A percentile compares a stretch with the other conserved stretches of the same genome.
phyloP scores from a whole-genome alignment of 53 echinoderm and acorn worm species.

The Echinometra lucunter region DNA sequence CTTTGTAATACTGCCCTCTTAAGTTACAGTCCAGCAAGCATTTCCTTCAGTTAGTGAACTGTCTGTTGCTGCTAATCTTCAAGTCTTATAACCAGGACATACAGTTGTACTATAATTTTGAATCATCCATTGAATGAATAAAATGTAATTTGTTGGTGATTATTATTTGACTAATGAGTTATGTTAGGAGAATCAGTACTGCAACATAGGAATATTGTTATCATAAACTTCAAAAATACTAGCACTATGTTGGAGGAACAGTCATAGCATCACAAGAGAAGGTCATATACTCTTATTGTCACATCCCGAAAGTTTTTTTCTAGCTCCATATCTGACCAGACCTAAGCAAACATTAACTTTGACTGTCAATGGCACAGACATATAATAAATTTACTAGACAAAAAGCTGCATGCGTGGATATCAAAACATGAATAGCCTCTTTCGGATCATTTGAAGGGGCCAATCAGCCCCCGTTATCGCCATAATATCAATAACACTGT shows the following conservation, averaged over 20 bases:
- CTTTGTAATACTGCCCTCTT: conserved; percentile 11
- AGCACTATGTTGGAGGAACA: neutral
- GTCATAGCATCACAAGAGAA: neutral
- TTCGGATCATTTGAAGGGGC: no score
- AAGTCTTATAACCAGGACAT: no score
- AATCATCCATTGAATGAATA: neutral
- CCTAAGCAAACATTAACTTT: neutral
- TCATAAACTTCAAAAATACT: neutral
- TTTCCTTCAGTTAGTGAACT: conserved; percentile 9
- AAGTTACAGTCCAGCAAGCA: neutral
- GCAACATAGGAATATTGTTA: neutral
- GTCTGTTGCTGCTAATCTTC: no score
- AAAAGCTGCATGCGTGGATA: no score
- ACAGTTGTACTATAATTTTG: neutral
- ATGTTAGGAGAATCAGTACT: neutral
- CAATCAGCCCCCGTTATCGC: no score
- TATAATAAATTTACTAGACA: no score
- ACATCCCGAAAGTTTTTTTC: neutral
- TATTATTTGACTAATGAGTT: neutral
- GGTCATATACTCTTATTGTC: neutral
- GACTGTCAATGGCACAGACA: no score
- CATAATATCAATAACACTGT: no score
- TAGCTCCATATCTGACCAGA: neutral
- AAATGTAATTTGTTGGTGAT: neutral
- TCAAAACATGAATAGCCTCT: no score